Percentiles rank a stretch among this genome's conserved stretches.
phyloP scores from a whole-genome alignment of 1,140 invertebrate genomes.

The Papilio dardanus region DNA sequence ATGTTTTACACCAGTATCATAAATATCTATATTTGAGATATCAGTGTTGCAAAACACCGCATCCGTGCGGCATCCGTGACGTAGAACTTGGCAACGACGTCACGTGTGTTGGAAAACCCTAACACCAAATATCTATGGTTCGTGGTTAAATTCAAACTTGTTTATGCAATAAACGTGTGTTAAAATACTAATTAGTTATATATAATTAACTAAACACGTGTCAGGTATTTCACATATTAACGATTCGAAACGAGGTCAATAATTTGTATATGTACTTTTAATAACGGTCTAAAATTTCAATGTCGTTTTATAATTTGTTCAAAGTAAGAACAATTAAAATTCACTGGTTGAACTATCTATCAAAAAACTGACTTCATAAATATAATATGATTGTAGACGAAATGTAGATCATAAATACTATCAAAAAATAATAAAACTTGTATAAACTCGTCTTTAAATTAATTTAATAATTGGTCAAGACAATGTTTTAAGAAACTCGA shows the following conservation, averaged over 20 bases:
- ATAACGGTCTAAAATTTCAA: too few relatives aligned
- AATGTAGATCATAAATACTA: background rate
- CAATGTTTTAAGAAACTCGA: background rate
- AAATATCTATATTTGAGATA: background rate
- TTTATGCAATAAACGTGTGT: background rate
- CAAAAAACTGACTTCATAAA: background rate
- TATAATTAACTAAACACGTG: background rate
- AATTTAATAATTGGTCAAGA: too few relatives aligned
- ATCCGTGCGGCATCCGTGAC: background rate
- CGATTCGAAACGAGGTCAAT: too few relatives aligned
- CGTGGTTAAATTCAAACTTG: background rate
- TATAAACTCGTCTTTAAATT: too few relatives aligned
- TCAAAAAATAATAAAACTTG: too few relatives aligned
- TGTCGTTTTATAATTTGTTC: too few relatives aligned
- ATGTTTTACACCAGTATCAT: too few relatives aligned
- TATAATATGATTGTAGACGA: background rate
- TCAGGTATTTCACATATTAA: too few relatives aligned
- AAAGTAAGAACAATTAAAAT: background rate
- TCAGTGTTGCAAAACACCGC: background rate
- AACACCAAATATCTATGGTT: background rate
- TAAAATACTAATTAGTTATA: background rate
- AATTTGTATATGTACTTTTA: too few relatives aligned
- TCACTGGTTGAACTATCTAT: background rate
- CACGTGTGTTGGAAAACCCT: background rate
- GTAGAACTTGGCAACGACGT: background rate